Evolutionary conservation across 2,113 vertebrate genomes (phyloP), one percentile per base, ranked within the genome.

Genomic region (Melierax canorus): DNA sequence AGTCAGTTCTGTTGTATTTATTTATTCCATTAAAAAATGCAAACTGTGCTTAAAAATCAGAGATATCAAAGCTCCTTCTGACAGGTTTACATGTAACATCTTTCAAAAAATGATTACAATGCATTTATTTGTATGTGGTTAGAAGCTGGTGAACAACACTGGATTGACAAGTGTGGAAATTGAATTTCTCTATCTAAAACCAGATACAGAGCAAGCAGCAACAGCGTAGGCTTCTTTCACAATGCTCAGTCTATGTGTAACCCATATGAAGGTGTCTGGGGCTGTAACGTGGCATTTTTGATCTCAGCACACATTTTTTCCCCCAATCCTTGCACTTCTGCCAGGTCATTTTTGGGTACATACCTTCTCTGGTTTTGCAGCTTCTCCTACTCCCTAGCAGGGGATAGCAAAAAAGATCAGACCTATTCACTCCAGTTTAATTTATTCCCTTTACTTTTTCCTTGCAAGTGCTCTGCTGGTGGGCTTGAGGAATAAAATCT

Each of bases 111-210:
- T 0, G 26, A 73, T 91, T 91, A n/a, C 69, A 26, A 30, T 48
- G 69, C 77, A 68, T 76, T 94, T 5, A 4, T 41, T 64, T 45
- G 64, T 43, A 17, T 53, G 66, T 79, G 34, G 34, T 68, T 72
- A 59, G 48, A 88, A 64, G 62, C 30, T 76, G 39, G 74, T n/a
- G 69, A 75, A 82, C 81, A 93, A 34, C 84, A 56, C 39, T 29
- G 32, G 80, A 90, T 56, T 97, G 93, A 94, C 84, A 96, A 94
- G 80, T 48, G 73, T 46, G 62, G 53, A 96, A 95, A 95, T 73
- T 48, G 53, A 79, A 68, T 93, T 94, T 87, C 72, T 89, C 73
- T 64, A 5, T 60, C 73, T 85, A 45, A 91, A 96, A 81, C 1
- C 27, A 34, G 75, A 55, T 84, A 63, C 32, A 74, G 34, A 84